phyloP scores from a whole-genome alignment of 92 coral and sea anemone species.

The Parazoanthus atlanticus region DNA sequence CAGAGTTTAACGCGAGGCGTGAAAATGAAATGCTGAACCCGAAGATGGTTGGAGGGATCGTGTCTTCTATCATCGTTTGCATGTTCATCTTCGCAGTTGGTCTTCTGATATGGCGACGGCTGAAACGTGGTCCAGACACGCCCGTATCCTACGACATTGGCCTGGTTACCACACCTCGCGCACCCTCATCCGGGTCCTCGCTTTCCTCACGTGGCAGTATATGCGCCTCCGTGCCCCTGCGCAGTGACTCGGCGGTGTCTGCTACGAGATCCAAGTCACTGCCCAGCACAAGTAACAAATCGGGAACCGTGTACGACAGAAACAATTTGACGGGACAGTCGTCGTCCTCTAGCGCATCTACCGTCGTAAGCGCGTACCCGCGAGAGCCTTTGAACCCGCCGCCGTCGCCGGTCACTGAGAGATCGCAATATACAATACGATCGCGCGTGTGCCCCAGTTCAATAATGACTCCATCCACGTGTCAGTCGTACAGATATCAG shows the following conservation, averaged over 20 bases:
- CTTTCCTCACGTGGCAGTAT: slow-evolving; percentile 69
- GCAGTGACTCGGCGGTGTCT: slow-evolving; percentile 68
- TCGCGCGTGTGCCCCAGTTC: slow-evolving; percentile 89
- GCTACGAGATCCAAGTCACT: slow-evolving; percentile 60
- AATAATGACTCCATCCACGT: slow-evolving; percentile 88
- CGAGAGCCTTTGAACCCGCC: slow-evolving; percentile 93
- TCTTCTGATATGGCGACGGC: slow-evolving; percentile 76
- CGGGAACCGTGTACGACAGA: slow-evolving; percentile 93
- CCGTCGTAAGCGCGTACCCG: slow-evolving; percentile 82
- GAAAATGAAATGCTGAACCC: slow-evolving; percentile 51
- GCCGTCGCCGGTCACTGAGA: slow-evolving; percentile 96
- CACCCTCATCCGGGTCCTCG: slow-evolving; percentile 63
- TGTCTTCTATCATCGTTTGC: slow-evolving; percentile 75
- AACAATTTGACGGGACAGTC: slow-evolving; percentile 92
- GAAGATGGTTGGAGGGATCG: slow-evolving; percentile 86
- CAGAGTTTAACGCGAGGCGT: not conserved
- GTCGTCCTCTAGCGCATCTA: slow-evolving; percentile 86
- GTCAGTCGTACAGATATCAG: slow-evolving; percentile 81
- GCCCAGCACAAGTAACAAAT: slow-evolving; percentile 72
- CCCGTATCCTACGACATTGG: slow-evolving; percentile 68
- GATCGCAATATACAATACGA: slow-evolving; percentile 84
- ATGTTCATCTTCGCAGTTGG: slow-evolving; percentile 71
- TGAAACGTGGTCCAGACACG: slow-evolving; percentile 78
- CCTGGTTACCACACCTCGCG: slow-evolving; percentile 74
- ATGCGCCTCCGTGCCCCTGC: slow-evolving; percentile 58